phyloP scores from a whole-genome alignment of 1,140 invertebrate genomes.

The Meloidogyne hapla region DNA sequence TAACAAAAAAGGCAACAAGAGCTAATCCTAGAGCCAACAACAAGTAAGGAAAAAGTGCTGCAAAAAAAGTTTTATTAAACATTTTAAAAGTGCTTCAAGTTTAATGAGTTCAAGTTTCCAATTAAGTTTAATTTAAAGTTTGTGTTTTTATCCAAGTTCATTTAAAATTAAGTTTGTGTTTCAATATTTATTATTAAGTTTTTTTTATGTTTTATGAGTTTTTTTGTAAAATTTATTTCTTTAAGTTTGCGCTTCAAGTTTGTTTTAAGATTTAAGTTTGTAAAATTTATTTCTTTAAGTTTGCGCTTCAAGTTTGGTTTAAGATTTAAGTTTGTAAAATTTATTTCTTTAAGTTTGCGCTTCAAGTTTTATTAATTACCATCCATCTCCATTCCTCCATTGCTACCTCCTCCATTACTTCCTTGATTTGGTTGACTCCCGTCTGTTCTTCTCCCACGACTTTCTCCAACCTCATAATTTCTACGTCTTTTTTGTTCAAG shows the following conservation, averaged over 20 bases:
- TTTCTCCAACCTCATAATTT: background rate
- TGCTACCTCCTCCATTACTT: background rate
- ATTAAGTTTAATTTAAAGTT: background rate
- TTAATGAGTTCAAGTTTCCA: background rate
- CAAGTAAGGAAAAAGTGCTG: slow-evolving; percentile 20
- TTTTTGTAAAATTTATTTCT: background rate
- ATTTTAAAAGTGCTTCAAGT: too few relatives aligned
- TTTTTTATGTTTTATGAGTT: background rate
- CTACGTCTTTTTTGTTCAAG: background rate
- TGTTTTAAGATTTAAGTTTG: background rate
- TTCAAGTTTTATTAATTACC: background rate
- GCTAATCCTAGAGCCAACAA: slow-evolving; percentile 23
- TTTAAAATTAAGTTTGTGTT: slow-evolving; percentile 1
- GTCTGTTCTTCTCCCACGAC: background rate
- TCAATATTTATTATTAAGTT: background rate
- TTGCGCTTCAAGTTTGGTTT: background rate
- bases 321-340: background rate
- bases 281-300: background rate
- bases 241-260: background rate
- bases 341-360: background rate
- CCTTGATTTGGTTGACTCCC: slow-evolving; percentile 2
- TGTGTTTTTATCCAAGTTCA: background rate
- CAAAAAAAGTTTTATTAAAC: background rate
- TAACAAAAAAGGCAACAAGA: slow-evolving; percentile 22
- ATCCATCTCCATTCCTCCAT: background rate